Base-by-base conservation (phyloP, 2,888 invertebrate species). In the Trachelus tabidus region DNA sequence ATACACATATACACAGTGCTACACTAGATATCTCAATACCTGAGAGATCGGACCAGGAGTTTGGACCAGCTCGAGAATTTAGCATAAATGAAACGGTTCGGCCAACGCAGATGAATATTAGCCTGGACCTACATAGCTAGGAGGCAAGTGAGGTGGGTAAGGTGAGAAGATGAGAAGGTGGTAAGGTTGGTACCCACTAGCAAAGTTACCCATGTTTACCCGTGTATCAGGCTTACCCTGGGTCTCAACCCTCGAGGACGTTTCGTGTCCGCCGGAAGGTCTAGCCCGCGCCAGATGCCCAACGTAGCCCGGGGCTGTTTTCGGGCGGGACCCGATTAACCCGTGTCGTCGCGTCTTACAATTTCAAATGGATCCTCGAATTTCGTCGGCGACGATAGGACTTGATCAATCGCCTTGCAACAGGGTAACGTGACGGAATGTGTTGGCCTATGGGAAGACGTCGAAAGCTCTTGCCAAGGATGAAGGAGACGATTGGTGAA, bases 101-200 rank as follows among this genome's bases (percentile, higher is more conserved):
- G 79, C 77, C 76, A 76, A 78, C 77, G 77, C 79, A 75, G 80
- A 81, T 82, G 82, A 79, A 80, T 82, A 82, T 82, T 80, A 81
- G 79, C 79, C 69, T 2, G 23, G 56, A 56, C 56, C 56, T 1
- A 56, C 23, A 56, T 23, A 56, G 56, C 40, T 40, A 9, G 56
- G 23, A 6, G 6, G 56, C 23, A 9, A 2, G 9, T 6, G 15
- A 9, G 15, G 4, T 40, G 40, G 15, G 15, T 40, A 40, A 40
- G 37, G 37, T 37, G 37, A 37, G n/a, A 74, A 68, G 74, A 31
- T 11, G 69, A 9, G 73, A 33, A 73, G 56, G 56, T 34, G 73
- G 15, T 4, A 12, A 73, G 73, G 37, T 74, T 12, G 74, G n/a
- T 73, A 74, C 15, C n/a, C 23, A 74, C 74, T 74, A 34, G 23